Percentiles rank a stretch among this genome's conserved stretches.
phyloP scores from a whole-genome alignment of 1,140 invertebrate genomes.

The Oedothorax gibbosus region DNA sequence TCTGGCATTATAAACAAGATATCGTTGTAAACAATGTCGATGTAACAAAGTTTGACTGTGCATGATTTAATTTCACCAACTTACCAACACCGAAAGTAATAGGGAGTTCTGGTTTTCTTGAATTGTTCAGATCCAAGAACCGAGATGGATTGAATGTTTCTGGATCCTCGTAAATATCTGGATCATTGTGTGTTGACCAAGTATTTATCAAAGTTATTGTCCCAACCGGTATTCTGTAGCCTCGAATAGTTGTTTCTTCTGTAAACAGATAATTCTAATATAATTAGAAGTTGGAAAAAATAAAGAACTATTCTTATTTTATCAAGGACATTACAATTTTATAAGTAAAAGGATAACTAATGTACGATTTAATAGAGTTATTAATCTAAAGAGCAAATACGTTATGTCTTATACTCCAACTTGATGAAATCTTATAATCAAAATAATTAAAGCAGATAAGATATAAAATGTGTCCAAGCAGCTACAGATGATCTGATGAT shows the following conservation, averaged over 20 bases:
- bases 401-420: too few species aligned
- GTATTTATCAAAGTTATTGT: background rate
- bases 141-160: conserved; percentile 1
- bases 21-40: too few species aligned
- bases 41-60: background rate
- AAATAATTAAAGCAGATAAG: too few species aligned
- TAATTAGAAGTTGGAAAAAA: background rate
- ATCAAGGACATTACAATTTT: too few species aligned
- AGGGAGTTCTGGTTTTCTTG: background rate
- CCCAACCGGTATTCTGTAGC: background rate
- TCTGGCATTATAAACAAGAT: too few species aligned
- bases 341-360: background rate
- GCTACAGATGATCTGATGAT: too few species aligned
- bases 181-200: background rate
- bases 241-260: conserved; percentile 4
- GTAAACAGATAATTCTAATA: background rate
- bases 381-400: background rate
- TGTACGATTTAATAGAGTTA: background rate
- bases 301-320: background rate
- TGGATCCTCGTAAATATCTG: background rate
- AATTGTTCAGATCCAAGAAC: background rate
- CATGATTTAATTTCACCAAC: background rate
- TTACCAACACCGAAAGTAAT: conserved; percentile 10
- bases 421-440: too few species aligned
- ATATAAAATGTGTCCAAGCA: too few species aligned